These are phyloP conservation scores for Ennomos quercinarius DNA, from an alignment of 2,888 invertebrate species.

Conservation along the genomic window DNA sequence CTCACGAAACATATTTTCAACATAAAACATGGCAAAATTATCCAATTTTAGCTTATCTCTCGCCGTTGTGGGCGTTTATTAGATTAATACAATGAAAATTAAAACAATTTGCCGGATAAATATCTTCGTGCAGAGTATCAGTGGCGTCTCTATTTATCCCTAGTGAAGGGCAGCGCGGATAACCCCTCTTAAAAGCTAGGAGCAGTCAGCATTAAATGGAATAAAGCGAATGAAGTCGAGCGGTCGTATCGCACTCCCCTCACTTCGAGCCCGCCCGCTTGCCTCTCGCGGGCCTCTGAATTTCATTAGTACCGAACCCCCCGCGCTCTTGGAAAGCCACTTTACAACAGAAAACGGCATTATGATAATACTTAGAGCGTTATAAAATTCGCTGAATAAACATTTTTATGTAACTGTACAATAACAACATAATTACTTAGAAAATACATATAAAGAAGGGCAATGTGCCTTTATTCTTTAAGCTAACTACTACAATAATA, in stretches of 20 bases:
- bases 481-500: too few relatives aligned
- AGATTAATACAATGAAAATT: conserved; percentile 85
- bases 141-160: conserved; percentile 83
- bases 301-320: conserved; percentile 75
- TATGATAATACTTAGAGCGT: conserved; percentile 82
- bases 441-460: too few relatives aligned
- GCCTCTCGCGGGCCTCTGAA: conserved; percentile 71
- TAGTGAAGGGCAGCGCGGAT: conserved; percentile 83
- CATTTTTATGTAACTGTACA: conserved; percentile 79
- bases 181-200: conserved; percentile 85
- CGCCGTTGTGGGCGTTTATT: conserved; percentile 80
- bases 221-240: conserved; percentile 84
- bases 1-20: conserved; percentile 64
- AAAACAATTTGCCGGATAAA: conserved; percentile 86
- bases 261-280: conserved; percentile 39
- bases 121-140: conserved; percentile 82
- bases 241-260: conserved; percentile 63
- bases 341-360: conserved; percentile 83
- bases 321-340: conserved; percentile 77
- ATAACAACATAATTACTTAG: conserved; percentile 59
- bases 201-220: conserved; percentile 86
- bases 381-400: conserved; percentile 82
- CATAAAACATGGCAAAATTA: conserved; percentile 73
- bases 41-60: conserved; percentile 75
- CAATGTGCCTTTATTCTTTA: too few relatives aligned